These are phyloP conservation scores for Helobdella robusta DNA, from an alignment of 2,888 invertebrate genomes.

Conservation along the genomic window DNA sequence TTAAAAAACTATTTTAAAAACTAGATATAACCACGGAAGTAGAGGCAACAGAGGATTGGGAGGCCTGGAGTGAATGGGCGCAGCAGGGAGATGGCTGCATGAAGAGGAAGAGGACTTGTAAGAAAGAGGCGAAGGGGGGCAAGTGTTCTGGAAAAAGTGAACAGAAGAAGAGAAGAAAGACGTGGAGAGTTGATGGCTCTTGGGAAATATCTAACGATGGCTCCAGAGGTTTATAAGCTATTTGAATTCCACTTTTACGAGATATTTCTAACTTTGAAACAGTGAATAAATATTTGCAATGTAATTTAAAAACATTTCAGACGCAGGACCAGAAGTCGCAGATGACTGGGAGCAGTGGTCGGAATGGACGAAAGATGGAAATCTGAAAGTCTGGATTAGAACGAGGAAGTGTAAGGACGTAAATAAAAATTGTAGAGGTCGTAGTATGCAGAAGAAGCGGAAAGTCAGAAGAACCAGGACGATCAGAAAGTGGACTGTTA, in stretches of 20 bases:
- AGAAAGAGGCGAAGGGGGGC: neutral
- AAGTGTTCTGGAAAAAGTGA: constrained; percentile 5
- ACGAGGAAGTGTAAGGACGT: constrained; percentile 10
- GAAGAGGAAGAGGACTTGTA: constrained; percentile 8
- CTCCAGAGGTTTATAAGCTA: too few relatives aligned
- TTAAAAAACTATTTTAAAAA: too few relatives aligned
- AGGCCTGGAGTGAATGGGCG: constrained; percentile 4
- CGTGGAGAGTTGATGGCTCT: too few relatives aligned
- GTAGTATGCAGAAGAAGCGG: neutral
- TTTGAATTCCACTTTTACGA: too few relatives aligned
- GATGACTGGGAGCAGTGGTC: constrained; percentile 1
- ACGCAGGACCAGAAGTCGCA: constrained; percentile 7
- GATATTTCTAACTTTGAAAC: too few relatives aligned
- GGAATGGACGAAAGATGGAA: constrained; percentile 2
- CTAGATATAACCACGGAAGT: too few relatives aligned
- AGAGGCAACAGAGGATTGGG: constrained; percentile 20
- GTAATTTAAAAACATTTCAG: too few relatives aligned
- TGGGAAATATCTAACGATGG: too few relatives aligned
- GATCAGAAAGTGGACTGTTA: too few relatives aligned
- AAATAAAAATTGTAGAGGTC: constrained; percentile 1
- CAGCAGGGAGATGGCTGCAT: neutral
- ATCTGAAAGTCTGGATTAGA: neutral
- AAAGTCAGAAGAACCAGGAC: neutral
- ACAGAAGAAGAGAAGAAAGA: constrained; percentile 8
- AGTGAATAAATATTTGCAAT: too few relatives aligned